Percentiles rank a stretch among this genome's conserved stretches.
Evolutionary conservation across 2,797 vertebrate genomes (phyloP).

Genomic region (Acanthiza pusilla): DNA sequence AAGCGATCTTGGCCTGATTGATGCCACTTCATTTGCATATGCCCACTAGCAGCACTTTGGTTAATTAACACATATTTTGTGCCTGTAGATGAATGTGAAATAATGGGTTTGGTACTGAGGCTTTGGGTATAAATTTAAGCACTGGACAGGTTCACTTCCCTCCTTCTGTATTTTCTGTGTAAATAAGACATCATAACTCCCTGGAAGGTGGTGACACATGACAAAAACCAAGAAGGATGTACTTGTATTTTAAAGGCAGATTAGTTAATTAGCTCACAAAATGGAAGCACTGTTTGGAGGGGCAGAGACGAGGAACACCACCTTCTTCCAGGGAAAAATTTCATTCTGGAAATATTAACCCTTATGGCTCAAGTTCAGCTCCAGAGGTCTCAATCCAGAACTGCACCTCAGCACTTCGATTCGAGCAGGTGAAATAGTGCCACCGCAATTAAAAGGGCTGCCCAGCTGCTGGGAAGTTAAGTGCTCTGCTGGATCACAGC

Average conservation of each 20-base stretch:
- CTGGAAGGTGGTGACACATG: background rate
- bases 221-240: slow-evolving; percentile 27
- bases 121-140: background rate
- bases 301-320: background rate
- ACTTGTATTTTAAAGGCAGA: slow-evolving; percentile 6
- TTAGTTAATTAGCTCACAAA: slow-evolving; percentile 31
- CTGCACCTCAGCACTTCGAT: background rate
- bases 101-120: background rate
- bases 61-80: slow-evolving; percentile 36
- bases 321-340: background rate
- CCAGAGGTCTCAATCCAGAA: background rate
- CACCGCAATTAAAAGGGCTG: background rate
- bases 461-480: background rate
- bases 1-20: background rate
- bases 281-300: background rate
- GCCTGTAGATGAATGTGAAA: background rate
- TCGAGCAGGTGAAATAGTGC: background rate
- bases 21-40: slow-evolving; percentile 39
- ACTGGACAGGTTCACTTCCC: background rate
- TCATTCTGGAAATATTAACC: background rate
- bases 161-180: background rate
- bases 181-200: background rate
- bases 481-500: background rate
- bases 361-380: background rate
- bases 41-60: background rate